Conservation (phyloP, 2,888 invertebrate species). For the Elmis aenea region DNA sequence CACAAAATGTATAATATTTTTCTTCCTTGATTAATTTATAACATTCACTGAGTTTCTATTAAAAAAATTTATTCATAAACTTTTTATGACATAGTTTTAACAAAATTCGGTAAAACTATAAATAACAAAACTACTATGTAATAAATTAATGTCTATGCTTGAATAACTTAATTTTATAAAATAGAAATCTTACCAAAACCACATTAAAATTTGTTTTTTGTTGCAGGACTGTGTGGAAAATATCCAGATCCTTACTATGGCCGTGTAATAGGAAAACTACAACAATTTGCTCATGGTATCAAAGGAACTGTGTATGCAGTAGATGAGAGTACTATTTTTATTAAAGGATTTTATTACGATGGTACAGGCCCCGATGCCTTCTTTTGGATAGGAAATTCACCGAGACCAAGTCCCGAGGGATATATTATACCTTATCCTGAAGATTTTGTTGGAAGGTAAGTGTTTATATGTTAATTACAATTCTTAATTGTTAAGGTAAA, state of each 20-base stretch:
- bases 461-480: slow-evolving; percentile 1
- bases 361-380: slow-evolving; percentile 84
- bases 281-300: slow-evolving; percentile 73
- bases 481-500: too few relatives aligned
- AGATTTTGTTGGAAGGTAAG: slow-evolving; percentile 70
- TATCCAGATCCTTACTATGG: slow-evolving; percentile 69
- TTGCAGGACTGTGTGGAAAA: slow-evolving; percentile 36
- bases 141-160: too few relatives aligned
- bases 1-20: too few relatives aligned
- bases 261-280: slow-evolving; percentile 66
- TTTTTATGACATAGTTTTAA: too few relatives aligned
- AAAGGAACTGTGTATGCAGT: slow-evolving; percentile 80
- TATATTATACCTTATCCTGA: slow-evolving; percentile 83
- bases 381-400: slow-evolving; percentile 85
- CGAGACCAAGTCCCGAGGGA: slow-evolving; percentile 76
- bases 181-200: too few relatives aligned
- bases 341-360: slow-evolving; percentile 83
- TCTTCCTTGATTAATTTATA: too few relatives aligned
- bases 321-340: slow-evolving; percentile 82
- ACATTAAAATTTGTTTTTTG: too few relatives aligned
- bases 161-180: too few relatives aligned
- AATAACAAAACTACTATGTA: too few relatives aligned
- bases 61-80: too few relatives aligned
- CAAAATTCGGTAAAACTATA: too few relatives aligned
- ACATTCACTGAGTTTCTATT: too few relatives aligned